Percentiles rank a stretch among this genome's conserved stretches.
Conservation (phyloP, 2,888 invertebrate species). For the Xestia sexstrigata region DNA sequence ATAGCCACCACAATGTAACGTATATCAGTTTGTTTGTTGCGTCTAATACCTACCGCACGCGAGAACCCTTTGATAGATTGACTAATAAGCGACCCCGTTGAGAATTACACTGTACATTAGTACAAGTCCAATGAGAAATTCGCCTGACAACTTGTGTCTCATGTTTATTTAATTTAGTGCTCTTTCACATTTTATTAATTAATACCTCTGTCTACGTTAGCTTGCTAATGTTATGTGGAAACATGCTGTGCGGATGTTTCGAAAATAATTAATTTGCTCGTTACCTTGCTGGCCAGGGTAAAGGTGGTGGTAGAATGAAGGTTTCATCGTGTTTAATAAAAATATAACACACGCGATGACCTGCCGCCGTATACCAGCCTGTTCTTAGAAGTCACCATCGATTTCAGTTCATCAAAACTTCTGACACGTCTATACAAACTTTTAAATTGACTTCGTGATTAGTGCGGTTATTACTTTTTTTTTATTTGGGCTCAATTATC, state of each 20-base stretch:
- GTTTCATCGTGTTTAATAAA: constrained; percentile 35
- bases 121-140: constrained; percentile 68
- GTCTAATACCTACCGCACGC: constrained; percentile 68
- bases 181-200: constrained; percentile 68
- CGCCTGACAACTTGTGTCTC: constrained; percentile 65
- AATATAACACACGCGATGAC: constrained; percentile 43
- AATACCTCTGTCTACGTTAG: constrained; percentile 60
- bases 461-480: constrained; percentile 40
- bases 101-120: constrained; percentile 61
- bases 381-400: constrained; percentile 51
- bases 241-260: constrained; percentile 66
- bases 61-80: constrained; percentile 76
- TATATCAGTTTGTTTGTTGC: constrained; percentile 65
- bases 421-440: constrained; percentile 50
- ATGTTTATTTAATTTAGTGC: constrained; percentile 64
- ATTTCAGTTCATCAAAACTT: constrained; percentile 59
- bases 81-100: constrained; percentile 77
- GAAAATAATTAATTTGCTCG: constrained; percentile 60
- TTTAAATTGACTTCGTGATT: constrained; percentile 59
- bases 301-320: constrained; percentile 32
- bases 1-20: constrained; percentile 48
- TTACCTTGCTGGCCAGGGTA: constrained; percentile 36
- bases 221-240: constrained; percentile 57
- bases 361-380: constrained; percentile 28
- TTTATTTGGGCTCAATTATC: constrained; percentile 48